phyloP scores from a whole-genome alignment of 1,140 invertebrate genomes.

The Heterodera carotae region DNA sequence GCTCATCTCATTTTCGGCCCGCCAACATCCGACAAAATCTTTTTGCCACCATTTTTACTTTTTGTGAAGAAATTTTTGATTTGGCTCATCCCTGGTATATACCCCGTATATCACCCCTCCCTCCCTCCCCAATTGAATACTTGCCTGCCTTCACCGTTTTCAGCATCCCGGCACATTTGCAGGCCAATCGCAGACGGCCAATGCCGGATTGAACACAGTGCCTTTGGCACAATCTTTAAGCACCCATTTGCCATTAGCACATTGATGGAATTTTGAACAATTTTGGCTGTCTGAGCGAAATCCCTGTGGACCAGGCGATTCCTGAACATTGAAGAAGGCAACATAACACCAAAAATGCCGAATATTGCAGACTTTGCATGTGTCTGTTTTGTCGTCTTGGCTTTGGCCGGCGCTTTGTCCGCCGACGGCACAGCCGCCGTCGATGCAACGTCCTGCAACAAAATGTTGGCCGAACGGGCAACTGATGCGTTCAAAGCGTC shows the following conservation, averaged over 20 bases:
- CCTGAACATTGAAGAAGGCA: slow-evolving; percentile 9
- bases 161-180: slow-evolving; percentile 48
- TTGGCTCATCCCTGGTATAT: too few relatives aligned
- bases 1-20: too few relatives aligned
- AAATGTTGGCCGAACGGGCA: slow-evolving; percentile 36
- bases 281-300: slow-evolving; percentile 30
- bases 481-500: slow-evolving; percentile 27
- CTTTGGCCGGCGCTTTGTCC: not conserved
- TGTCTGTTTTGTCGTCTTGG: not conserved
- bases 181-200: slow-evolving; percentile 56
- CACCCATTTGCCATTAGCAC: slow-evolving; percentile 45
- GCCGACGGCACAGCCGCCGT: not conserved
- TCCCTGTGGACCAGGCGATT: slow-evolving; percentile 19
- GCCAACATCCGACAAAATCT: too few relatives aligned
- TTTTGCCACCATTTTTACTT: too few relatives aligned
- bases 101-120: too few relatives aligned
- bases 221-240: slow-evolving; percentile 49
- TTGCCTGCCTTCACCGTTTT: not conserved
- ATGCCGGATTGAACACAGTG: slow-evolving; percentile 51
- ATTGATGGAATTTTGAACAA: slow-evolving; percentile 39
- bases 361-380: not conserved
- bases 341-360: not conserved
- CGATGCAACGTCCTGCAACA: slow-evolving; percentile 1
- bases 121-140: too few relatives aligned
- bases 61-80: too few relatives aligned